Conservation (phyloP, 2,797 vertebrate genomes). For the Takifugu rubripes region DNA sequence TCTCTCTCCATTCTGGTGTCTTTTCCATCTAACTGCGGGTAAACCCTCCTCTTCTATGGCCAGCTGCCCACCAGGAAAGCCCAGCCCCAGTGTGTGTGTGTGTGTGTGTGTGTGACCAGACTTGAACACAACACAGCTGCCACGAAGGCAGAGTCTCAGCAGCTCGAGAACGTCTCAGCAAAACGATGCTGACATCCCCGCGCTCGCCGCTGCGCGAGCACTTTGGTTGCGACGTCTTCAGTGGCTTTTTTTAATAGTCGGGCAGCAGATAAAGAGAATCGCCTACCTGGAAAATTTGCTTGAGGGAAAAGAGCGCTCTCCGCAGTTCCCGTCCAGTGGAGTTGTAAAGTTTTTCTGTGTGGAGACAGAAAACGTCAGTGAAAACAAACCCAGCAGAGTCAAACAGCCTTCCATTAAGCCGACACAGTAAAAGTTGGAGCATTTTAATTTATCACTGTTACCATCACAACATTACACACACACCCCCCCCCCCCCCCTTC, state of each 20-base stretch:
- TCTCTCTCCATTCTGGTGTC: constrained; percentile 40
- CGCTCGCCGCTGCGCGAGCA: too few relatives aligned
- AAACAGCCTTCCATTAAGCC: constrained; percentile 19
- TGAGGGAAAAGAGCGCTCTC: constrained; percentile 94
- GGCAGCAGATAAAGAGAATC: constrained; percentile 4
- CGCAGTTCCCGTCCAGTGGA: constrained; percentile 91
- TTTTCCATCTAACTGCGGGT: constrained; percentile 46
- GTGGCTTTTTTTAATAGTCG: neutral
- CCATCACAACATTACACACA: constrained; percentile 13
- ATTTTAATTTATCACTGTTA: constrained; percentile 3
- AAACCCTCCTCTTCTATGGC: constrained; percentile 48
- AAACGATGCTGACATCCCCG: constrained; percentile 2
- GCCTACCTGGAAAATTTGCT: constrained; percentile 97
- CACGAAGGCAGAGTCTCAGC: neutral
- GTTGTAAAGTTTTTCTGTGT: constrained; percentile 93
- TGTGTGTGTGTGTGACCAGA: constrained; percentile 9
- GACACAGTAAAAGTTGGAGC: constrained; percentile 4
- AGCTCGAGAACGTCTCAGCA: neutral
- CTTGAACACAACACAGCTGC: too few relatives aligned
- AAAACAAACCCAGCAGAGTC: constrained; percentile 34
- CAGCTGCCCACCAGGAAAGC: constrained; percentile 37
- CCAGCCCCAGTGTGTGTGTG: constrained; percentile 47
- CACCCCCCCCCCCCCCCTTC: neutral
- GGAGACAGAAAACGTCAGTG: constrained; percentile 35
- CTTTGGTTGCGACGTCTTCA: neutral